These are phyloP conservation scores for Ceratina japonica DNA, from an alignment of 1,140 invertebrate genomes.

Conservation along the genomic window DNA sequence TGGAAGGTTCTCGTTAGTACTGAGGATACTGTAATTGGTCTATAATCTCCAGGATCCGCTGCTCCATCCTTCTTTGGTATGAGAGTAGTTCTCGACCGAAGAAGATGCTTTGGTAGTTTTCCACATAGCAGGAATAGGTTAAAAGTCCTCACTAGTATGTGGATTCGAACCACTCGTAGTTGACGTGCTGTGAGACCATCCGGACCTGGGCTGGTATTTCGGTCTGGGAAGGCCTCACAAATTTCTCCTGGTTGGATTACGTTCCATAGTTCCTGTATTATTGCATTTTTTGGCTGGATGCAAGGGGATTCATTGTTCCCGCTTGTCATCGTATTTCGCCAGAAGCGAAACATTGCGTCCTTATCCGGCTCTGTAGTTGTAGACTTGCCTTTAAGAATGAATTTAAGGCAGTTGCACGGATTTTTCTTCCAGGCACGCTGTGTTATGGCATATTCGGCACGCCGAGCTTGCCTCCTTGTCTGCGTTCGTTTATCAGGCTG, in stretches of 20 bases:
- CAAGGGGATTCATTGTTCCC: too few species aligned
- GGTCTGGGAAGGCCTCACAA: not conserved
- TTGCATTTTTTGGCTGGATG: too few species aligned
- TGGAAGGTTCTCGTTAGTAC: conserved; percentile 66
- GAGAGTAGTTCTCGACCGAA: conserved; percentile 39
- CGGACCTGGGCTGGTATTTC: conserved; percentile 26
- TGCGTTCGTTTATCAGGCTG: not conserved
- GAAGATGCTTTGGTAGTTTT: conserved; percentile 24
- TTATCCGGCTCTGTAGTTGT: too few species aligned
- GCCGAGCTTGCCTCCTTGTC: not conserved
- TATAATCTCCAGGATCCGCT: conserved; percentile 60
- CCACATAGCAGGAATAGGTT: conserved; percentile 23
- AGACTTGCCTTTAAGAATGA: too few species aligned
- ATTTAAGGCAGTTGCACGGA: too few species aligned
- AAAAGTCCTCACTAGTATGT: conserved; percentile 15
- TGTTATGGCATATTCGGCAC: not conserved
- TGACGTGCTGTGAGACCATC: conserved; percentile 22
- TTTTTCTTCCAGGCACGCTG: too few species aligned
- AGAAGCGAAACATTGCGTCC: too few species aligned
- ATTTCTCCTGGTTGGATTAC: not conserved
- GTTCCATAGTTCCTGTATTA: not conserved
- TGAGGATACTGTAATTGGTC: conserved; percentile 74
- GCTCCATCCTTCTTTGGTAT: conserved; percentile 64
- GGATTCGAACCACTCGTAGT: not conserved
- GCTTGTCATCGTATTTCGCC: too few species aligned